Evolutionary conservation across 2,888 invertebrate genomes (phyloP), one percentile per base, ranked within the genome.

Genomic region (Micoletzkya japonica): DNA sequence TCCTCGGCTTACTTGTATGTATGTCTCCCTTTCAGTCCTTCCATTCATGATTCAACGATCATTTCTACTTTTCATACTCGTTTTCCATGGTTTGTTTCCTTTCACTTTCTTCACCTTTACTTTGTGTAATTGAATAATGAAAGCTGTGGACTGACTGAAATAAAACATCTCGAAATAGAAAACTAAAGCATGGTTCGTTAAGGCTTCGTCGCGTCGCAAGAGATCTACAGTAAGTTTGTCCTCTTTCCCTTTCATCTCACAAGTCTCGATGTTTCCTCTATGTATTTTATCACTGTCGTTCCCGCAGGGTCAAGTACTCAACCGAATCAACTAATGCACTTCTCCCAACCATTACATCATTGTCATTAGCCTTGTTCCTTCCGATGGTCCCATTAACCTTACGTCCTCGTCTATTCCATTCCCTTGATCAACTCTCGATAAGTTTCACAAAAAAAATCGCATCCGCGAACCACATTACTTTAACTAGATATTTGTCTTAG

Each of bases 171-270:
- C 44, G 10, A 44, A 10, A 44, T 44, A 44, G 44, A 44, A 44
- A 44, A 14, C 10, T 14, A 14, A 44, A 44, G 44, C 10, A 44
- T 44, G 44, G 10, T 10, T 14, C 20, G 10, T 44, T 44, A 44
- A 14, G 10, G 44, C 20, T 44, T 44, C 20, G 44, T 44, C 44
- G 59, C 59, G 14, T n/a, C 59, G 24, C 59, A 59, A 17, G 59
- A 59, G 37, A 59, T 59, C 14, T 59, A 59, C 37, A 59, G 59
- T 59, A 10, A 37, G 59, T 36, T 32, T 34, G 34, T 32, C 37
- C 36, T 20, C 20, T 20, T 44, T 44, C 44, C 44, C 44, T 10
- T 10, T 44, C 44, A 44, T 20, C 44, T 10, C 44, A 44, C 10
- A 44, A 44, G 20, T 44, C n/a, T n/a, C n/a, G n/a, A n/a, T n/a